These are phyloP conservation scores for Dendrolimus punctatus DNA, from an alignment of 1,140 invertebrate species.

Conservation along the genomic window DNA sequence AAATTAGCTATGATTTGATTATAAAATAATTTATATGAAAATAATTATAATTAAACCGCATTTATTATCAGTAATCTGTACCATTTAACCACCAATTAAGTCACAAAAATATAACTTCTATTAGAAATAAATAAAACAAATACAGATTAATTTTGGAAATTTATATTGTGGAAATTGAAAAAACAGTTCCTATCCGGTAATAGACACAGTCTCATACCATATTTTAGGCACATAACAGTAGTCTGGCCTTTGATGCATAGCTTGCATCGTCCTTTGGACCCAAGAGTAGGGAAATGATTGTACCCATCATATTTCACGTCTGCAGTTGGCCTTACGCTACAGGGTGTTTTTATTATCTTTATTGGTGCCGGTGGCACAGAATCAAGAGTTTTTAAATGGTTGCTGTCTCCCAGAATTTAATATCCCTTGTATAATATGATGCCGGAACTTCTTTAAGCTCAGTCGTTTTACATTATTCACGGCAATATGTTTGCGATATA, in stretches of 20 bases:
- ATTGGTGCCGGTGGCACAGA: slow-evolving; percentile 14
- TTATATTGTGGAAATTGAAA: slow-evolving; percentile 18
- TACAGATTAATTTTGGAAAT: slow-evolving; percentile 12
- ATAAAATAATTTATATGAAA: slow-evolving; percentile 12
- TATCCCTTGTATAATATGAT: slow-evolving; percentile 15
- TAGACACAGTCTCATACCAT: slow-evolving; percentile 18
- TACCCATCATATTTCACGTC: slow-evolving; percentile 18
- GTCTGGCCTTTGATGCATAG: slow-evolving; percentile 19
- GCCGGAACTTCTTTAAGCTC: slow-evolving; percentile 14
- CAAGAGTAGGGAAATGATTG: slow-evolving; percentile 19
- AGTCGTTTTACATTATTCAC: slow-evolving; percentile 14
- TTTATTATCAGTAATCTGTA: slow-evolving; percentile 8
- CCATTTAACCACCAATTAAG: slow-evolving; percentile 7
- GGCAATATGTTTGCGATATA: slow-evolving; percentile 16
- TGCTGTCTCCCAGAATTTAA: slow-evolving; percentile 11
- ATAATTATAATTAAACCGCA: slow-evolving; percentile 8
- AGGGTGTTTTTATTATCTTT: slow-evolving; percentile 6
- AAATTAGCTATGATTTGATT: slow-evolving; percentile 13
- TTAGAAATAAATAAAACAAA: slow-evolving; percentile 9
- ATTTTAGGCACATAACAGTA: slow-evolving; percentile 21
- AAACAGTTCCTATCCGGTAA: slow-evolving; percentile 19
- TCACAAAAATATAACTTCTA: slow-evolving; percentile 5
- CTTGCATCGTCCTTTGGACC: slow-evolving; percentile 20
- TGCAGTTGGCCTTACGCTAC: slow-evolving; percentile 7
- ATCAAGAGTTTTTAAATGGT: slow-evolving; percentile 12